A percentile compares a stretch with the other conserved stretches of the same genome.
phyloP scores from a whole-genome alignment of 2,888 invertebrate genomes.

The Drosophila fungiperda region DNA sequence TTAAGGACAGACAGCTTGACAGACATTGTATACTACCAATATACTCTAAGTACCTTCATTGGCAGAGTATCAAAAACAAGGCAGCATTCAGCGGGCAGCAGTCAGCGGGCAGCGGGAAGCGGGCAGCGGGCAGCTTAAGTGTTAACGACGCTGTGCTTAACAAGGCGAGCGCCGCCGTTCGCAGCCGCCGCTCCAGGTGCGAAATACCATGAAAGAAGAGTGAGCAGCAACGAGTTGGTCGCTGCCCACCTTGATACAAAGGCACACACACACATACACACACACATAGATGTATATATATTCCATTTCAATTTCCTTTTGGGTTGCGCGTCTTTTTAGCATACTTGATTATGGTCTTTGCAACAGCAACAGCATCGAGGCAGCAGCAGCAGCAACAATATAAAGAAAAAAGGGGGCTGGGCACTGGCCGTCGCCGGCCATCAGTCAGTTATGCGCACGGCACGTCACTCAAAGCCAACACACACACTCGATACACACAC shows the following conservation, averaged over 20 bases:
- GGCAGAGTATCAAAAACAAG: neutral
- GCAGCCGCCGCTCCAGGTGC: slow-evolving; percentile 76
- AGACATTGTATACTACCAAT: neutral
- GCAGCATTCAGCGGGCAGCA: slow-evolving; percentile 6
- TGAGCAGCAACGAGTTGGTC: slow-evolving; percentile 49
- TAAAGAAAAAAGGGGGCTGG: slow-evolving; percentile 70
- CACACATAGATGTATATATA: slow-evolving; percentile 57
- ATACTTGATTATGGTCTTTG: slow-evolving; percentile 81
- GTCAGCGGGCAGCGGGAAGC: too few species aligned
- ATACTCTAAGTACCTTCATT: neutral
- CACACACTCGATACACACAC: slow-evolving; percentile 17
- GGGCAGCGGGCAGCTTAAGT: slow-evolving; percentile 49
- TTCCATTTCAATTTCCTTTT: slow-evolving; percentile 82
- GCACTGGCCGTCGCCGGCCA: slow-evolving; percentile 79
- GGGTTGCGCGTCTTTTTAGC: slow-evolving; percentile 80
- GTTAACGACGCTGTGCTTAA: slow-evolving; percentile 80
- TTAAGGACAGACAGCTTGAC: neutral
- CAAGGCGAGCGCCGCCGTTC: slow-evolving; percentile 76
- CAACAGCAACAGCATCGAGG: slow-evolving; percentile 38
- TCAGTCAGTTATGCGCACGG: slow-evolving; percentile 80
- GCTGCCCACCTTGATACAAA: slow-evolving; percentile 50
- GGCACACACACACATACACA: slow-evolving; percentile 13
- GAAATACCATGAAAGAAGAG: slow-evolving; percentile 80
- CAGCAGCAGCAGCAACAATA: slow-evolving; percentile 10
- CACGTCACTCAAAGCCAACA: slow-evolving; percentile 73